These are phyloP conservation scores for Crocodylus rhombifer DNA, from an alignment of 2,797 vertebrate genomes.

Conservation along the genomic window DNA sequence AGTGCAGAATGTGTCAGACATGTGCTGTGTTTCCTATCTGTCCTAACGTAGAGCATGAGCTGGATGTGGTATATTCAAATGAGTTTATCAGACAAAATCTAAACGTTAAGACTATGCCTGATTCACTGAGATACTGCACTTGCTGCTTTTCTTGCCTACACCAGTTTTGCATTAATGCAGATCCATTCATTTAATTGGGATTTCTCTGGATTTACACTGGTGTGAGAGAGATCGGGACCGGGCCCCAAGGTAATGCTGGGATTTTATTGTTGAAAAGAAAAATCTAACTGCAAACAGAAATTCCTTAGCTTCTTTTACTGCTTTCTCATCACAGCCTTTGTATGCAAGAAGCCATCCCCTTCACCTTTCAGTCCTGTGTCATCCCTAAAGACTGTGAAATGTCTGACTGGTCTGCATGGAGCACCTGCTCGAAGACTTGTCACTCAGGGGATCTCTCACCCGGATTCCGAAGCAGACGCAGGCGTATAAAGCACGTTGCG, in stretches of 20 bases:
- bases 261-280: not conserved
- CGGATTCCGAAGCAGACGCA: constrained; percentile 88
- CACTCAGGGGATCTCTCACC: constrained; percentile 83
- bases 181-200: not conserved
- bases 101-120: not conserved
- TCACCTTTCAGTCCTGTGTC: constrained; percentile 89
- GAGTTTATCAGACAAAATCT: accelerated
- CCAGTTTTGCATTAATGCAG: not conserved
- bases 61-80: not conserved
- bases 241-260: not conserved
- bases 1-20: not conserved
- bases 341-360: constrained; percentile 81
- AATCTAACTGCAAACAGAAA: not conserved
- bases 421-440: constrained; percentile 89
- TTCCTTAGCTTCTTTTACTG: constrained; percentile 18
- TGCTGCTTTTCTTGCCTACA: not conserved
- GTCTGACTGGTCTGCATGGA: constrained; percentile 92
- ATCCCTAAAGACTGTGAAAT: constrained; percentile 90
- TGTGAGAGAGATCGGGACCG: not conserved
- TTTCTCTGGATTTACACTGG: not conserved
- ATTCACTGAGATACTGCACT: not conserved
- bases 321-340: constrained; percentile 87
- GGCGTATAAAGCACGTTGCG: constrained; percentile 82
- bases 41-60: not conserved
- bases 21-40: not conserved